phyloP scores from a whole-genome alignment of 2,797 vertebrate species.

The Iguana delicatissima region DNA sequence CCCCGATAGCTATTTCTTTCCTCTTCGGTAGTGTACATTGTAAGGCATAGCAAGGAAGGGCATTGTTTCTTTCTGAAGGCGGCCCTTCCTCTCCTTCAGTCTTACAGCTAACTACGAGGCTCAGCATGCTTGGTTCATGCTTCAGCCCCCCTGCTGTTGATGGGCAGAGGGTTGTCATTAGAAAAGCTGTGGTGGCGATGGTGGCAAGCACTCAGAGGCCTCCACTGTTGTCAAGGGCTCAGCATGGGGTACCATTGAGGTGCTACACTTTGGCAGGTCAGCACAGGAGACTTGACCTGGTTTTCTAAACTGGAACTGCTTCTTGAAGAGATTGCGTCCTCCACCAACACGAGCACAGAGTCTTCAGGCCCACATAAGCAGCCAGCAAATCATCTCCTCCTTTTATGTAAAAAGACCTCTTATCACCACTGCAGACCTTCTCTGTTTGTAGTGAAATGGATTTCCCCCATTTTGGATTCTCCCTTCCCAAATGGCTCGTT shows the following conservation, averaged over 20 bases:
- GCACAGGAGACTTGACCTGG: not conserved
- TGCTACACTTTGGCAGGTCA: not conserved
- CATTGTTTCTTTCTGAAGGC: not conserved
- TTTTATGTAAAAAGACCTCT: not conserved
- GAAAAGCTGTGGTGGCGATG: not conserved
- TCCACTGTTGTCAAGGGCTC: not conserved
- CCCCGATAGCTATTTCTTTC: not conserved
- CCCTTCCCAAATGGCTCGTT: not conserved
- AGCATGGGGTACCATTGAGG: not conserved
- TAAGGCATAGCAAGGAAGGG: not conserved
- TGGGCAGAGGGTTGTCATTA: not conserved
- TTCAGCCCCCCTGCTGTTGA: not conserved
- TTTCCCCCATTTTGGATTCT: not conserved
- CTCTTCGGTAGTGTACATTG: not conserved
- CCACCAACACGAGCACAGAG: not conserved
- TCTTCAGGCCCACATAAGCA: not conserved
- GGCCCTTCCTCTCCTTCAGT: not conserved
- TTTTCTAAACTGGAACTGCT: conserved; percentile 2
- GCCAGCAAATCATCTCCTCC: not conserved
- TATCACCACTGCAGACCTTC: not conserved
- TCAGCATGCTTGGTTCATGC: not conserved
- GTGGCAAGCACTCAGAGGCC: not conserved
- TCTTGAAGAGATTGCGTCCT: not conserved
- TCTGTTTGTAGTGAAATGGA: not conserved
- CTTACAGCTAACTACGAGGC: not conserved